Base-by-base conservation (phyloP, 2,113 vertebrate genomes). In the Trogon surrucura region DNA sequence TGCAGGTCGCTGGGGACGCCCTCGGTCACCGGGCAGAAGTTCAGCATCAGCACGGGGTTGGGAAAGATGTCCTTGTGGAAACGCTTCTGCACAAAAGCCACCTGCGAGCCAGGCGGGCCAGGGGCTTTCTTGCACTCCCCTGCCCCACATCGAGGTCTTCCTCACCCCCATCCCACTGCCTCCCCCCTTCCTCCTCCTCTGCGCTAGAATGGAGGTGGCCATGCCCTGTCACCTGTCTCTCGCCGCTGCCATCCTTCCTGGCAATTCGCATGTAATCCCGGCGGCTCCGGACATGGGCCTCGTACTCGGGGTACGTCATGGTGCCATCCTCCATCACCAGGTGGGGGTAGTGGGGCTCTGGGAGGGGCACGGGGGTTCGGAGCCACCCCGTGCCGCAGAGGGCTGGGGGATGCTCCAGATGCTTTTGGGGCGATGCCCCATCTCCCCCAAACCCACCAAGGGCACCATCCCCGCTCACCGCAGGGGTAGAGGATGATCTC, bases 401-500 rank as follows among this genome's bases (percentile, higher is more conserved):
- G 26, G 6, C 26, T 50, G 57, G 10, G 25, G 11, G 22, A 56
- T 57, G 60, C 48, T 85, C 64, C 2, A 3, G 29, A 8, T 71
- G 62, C 34, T 90, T 54, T 47, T 29, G 25, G 32, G 65, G n/a
- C 20, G 21, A 18, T 54, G 56, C 22, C 71, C 48, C 17, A 21
- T 44, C 58, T 34, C 15, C 70, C 45, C 74, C 53, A 58, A 17
- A 47, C 16, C 21, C 3, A 1, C 57, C 29, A 27, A 51, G 16
- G 45, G 26, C 60, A 47, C 19, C 1, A 0, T 44, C 27, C 50
- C 41, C 64, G 57, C 98, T 99, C 94, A 99, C 99, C 99, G 12
- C 99, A 99, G 47, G 99, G 99, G 85, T 99, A 97, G 91, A 99
- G 97, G 85, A 99, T 98, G 93, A 99, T 99, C 97, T 99, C 99